phyloP scores from a whole-genome alignment of 2,113 vertebrate species.

The Dasyurus viverrinus region DNA sequence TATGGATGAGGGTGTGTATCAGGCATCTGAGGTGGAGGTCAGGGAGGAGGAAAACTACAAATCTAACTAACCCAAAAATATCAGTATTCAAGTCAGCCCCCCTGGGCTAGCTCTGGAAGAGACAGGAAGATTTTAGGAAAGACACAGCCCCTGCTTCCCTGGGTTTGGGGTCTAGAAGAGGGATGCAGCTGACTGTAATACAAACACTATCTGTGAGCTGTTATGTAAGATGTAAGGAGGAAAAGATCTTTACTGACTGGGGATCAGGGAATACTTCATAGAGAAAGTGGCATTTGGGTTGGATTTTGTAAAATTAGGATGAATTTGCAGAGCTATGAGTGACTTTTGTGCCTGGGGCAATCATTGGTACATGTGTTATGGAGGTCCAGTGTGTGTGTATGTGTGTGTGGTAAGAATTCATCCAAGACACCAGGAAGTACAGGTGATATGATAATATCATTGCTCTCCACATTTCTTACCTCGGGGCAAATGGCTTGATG shows the following conservation, averaged over 20 bases:
- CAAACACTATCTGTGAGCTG: not conserved
- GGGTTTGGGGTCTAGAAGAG: not conserved
- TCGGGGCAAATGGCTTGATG: not conserved
- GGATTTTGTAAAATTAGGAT: not conserved
- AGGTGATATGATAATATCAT: not conserved
- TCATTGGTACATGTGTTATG: not conserved
- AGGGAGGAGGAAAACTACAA: not conserved
- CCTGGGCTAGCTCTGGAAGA: not conserved
- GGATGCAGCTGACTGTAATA: not conserved
- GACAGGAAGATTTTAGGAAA: not conserved
- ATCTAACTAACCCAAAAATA: not conserved
- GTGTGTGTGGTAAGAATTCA: not conserved
- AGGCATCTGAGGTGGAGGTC: not conserved
- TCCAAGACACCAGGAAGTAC: not conserved
- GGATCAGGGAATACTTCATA: not conserved
- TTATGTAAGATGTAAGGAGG: not conserved
- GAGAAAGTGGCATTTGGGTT: not conserved
- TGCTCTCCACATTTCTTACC: not conserved
- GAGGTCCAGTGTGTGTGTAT: not conserved
- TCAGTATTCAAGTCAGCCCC: not conserved
- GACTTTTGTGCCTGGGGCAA: not conserved
- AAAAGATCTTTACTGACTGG: not conserved
- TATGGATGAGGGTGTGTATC: not conserved
- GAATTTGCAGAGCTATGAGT: not conserved
- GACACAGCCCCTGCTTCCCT: not conserved